Evolutionary conservation across 2,113 vertebrate species (phyloP).

Genomic region (Tricholaema leucomelas): DNA sequence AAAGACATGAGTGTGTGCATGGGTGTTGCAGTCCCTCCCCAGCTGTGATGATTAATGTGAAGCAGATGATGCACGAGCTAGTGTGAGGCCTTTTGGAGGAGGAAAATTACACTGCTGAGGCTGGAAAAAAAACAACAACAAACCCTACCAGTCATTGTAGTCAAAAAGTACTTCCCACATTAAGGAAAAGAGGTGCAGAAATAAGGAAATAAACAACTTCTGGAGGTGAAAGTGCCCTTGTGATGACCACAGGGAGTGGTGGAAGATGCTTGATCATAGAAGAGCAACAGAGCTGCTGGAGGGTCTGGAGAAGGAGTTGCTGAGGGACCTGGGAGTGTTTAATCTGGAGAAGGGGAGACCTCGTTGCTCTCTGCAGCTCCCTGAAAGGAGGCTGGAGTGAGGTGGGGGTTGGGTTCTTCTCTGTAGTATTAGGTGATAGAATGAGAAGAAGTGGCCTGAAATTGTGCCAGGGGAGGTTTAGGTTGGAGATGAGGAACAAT

Average conservation of each 20-base stretch:
- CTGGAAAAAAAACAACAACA: not conserved
- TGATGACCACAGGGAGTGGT: not conserved
- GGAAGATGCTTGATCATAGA: not conserved
- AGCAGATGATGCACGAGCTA: conserved; percentile 15
- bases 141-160: not conserved
- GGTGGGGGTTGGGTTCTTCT: too few relatives aligned
- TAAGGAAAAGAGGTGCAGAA: not conserved
- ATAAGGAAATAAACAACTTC: not conserved
- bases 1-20: not conserved
- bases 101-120: conserved; percentile 38
- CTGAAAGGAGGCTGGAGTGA: too few relatives aligned
- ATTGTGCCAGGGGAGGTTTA: too few relatives aligned
- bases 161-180: not conserved
- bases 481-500: too few relatives aligned
- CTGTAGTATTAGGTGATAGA: too few relatives aligned
- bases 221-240: not conserved
- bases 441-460: too few relatives aligned
- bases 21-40: not conserved
- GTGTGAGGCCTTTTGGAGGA: conserved; percentile 47
- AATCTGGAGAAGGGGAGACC: too few relatives aligned
- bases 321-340: too few relatives aligned
- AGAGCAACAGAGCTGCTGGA: too few relatives aligned
- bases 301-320: too few relatives aligned
- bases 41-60: conserved; percentile 38
- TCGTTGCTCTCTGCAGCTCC: too few relatives aligned